Percentiles rank a stretch among this genome's conserved stretches.
Evolutionary conservation across 2,797 vertebrate species (phyloP).

Genomic region (Urosaurus nigricauda): DNA sequence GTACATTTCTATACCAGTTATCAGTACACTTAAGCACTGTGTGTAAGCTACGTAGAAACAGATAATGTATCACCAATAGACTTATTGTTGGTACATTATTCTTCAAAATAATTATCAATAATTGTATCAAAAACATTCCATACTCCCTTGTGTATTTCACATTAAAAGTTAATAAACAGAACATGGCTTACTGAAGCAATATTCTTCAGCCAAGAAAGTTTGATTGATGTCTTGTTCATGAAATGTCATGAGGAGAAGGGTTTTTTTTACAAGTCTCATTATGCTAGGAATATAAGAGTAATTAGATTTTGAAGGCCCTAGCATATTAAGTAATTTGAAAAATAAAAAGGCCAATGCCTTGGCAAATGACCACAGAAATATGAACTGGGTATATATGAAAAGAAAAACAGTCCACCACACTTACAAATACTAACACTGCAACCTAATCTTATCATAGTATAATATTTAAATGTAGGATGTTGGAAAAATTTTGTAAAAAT

Average conservation of each 20-base stretch:
- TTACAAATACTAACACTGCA: not conserved
- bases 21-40: too few relatives aligned
- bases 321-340: constrained; percentile 15
- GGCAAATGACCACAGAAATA: not conserved
- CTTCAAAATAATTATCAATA: constrained; percentile 15
- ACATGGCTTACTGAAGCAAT: constrained; percentile 16
- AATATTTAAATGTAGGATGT: not conserved
- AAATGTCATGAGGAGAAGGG: not conserved
- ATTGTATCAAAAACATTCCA: constrained; percentile 2
- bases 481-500: not conserved
- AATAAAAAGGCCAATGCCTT: constrained; percentile 37
- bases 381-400: not conserved
- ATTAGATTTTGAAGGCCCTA: not conserved
- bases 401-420: not conserved
- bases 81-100: too few relatives aligned
- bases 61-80: not conserved
- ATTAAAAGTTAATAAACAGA: not conserved
- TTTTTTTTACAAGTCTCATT: constrained; percentile 12
- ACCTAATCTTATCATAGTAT: not conserved
- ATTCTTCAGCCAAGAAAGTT: constrained; percentile 12
- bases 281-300: not conserved
- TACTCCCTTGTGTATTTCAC: constrained; percentile 33
- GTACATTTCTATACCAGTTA: too few relatives aligned
- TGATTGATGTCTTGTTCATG: constrained; percentile 9
- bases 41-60: too few relatives aligned